Base-by-base conservation (phyloP, 2,888 invertebrate species). In the Zeuzera pyrina region DNA sequence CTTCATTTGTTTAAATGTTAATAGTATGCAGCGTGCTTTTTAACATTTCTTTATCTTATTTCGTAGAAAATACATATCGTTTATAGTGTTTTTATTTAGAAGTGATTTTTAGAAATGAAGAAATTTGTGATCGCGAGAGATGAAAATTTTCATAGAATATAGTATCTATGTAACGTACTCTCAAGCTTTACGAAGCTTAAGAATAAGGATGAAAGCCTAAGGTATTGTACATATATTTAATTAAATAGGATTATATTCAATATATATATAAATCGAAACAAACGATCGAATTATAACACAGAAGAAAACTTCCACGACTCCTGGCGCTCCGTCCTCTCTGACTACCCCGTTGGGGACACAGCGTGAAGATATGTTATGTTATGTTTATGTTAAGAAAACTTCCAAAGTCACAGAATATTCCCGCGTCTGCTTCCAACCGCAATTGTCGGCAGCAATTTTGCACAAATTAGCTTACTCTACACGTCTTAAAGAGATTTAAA, bases 381-480 rank as follows among this genome's bases (percentile, higher is more conserved):
- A 5, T 19, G 5, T 19, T 19, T 8, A 8, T 19, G 19, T 19
- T 6, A 19, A 8, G 19, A 5, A 19, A 19, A 5, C 19, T 19
- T 19, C 5, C 19, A 39, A 33, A 40, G 26, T 42, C 47, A 32
- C 53, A 60, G 57, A 65, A 62, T 62, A 62, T 12, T 16, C 7
- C 48, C 40, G 36, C 54, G 45, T 35, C 39, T 32, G 35, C 39
- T 42, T 37, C 44, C 54, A 65, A 67, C 67, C 69, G 48, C 68
- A 68, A 62, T 57, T 51, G 67, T 54, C 57, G 53, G 53, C 63
- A 35, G 64, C 51, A 69, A 72, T 71, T 68, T 66, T 42, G 57
- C 57, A 56, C 59, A 57, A 68, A 64, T 63, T 63, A 66, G 64
- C 62, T 66, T 61, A 48, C 47, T 51, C 56, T 61, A 69, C 63